These are phyloP conservation scores for Hormaphis cornu DNA, from an alignment of 1,140 invertebrate species.

Conservation along the genomic window DNA sequence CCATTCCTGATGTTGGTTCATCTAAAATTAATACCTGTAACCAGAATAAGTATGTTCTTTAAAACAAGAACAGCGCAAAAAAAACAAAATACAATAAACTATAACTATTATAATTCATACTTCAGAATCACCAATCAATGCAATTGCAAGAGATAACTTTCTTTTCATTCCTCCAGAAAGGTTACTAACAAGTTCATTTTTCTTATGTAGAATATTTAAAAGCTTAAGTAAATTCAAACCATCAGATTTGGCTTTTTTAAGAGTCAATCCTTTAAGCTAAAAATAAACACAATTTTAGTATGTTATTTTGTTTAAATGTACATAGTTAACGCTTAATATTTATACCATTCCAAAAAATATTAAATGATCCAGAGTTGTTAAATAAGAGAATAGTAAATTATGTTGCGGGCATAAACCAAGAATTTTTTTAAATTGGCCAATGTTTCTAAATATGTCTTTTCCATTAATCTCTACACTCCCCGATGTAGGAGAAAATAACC, in stretches of 20 bases:
- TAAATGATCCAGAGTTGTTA: slow-evolving; percentile 84
- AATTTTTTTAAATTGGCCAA: slow-evolving; percentile 46
- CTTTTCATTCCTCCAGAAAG: slow-evolving; percentile 81
- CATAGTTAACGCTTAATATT: not conserved
- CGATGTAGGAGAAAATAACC: slow-evolving; percentile 52
- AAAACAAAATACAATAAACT: too few species aligned
- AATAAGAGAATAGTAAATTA: slow-evolving; percentile 82
- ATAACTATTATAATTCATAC: too few species aligned
- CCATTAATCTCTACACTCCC: slow-evolving; percentile 58
- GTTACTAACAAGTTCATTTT: slow-evolving; percentile 32
- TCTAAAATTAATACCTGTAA: too few species aligned
- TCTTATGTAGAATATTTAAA: slow-evolving; percentile 44
- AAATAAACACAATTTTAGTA: slow-evolving; percentile 19
- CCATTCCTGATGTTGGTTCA: too few species aligned
- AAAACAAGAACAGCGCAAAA: too few species aligned
- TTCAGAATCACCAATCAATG: slow-evolving; percentile 56
- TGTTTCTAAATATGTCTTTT: slow-evolving; percentile 51
- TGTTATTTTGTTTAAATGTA: not conserved
- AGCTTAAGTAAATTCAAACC: slow-evolving; percentile 45
- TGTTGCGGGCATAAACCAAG: slow-evolving; percentile 86
- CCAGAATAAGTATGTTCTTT: too few species aligned
- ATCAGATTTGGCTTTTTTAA: slow-evolving; percentile 36
- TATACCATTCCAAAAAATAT: slow-evolving; percentile 38
- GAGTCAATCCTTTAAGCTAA: slow-evolving; percentile 48
- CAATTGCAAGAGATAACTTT: slow-evolving; percentile 68